A percentile compares a stretch with the other conserved stretches of the same genome.
phyloP scores from a whole-genome alignment of 2,888 invertebrate species.

The Tetropium fuscum region DNA sequence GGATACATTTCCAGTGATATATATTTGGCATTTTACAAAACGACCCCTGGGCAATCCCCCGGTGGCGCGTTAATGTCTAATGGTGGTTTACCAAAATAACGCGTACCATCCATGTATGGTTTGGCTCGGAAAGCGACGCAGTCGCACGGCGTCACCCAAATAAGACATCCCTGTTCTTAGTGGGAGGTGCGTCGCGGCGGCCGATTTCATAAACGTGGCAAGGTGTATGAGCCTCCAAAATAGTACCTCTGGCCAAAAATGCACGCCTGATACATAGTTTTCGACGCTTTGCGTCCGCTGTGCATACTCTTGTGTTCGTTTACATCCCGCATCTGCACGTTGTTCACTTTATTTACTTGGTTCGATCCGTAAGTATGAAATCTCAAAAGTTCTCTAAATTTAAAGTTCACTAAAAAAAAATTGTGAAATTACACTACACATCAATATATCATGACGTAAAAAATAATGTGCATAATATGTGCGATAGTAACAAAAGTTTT shows the following conservation, averaged over 20 bases:
- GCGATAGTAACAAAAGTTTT: too few species aligned
- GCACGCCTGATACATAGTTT: constrained; percentile 42
- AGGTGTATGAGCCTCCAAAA: constrained; percentile 53
- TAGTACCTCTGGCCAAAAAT: constrained; percentile 55
- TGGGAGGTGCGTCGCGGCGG: constrained; percentile 51
- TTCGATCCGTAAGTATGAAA: constrained; percentile 13
- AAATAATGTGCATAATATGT: too few species aligned
- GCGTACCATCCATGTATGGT: constrained; percentile 65
- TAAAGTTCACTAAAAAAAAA: background rate
- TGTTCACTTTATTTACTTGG: constrained; percentile 9
- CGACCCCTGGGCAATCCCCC: background rate
- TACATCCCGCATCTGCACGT: background rate
- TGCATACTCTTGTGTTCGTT: constrained; percentile 15
- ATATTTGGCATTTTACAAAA: too few species aligned
- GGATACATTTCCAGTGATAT: too few species aligned
- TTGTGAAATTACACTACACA: background rate
- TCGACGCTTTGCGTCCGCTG: constrained; percentile 17
- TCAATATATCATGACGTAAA: background rate
- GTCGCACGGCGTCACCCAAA: constrained; percentile 64
- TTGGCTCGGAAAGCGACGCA: constrained; percentile 63
- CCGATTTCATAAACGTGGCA: constrained; percentile 54
- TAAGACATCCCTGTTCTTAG: constrained; percentile 58
- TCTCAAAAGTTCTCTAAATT: background rate
- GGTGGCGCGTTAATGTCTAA: constrained; percentile 39
- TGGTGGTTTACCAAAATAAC: constrained; percentile 58